Conservation (phyloP, 1,140 invertebrate species). For the Anthonomus grandis region DNA sequence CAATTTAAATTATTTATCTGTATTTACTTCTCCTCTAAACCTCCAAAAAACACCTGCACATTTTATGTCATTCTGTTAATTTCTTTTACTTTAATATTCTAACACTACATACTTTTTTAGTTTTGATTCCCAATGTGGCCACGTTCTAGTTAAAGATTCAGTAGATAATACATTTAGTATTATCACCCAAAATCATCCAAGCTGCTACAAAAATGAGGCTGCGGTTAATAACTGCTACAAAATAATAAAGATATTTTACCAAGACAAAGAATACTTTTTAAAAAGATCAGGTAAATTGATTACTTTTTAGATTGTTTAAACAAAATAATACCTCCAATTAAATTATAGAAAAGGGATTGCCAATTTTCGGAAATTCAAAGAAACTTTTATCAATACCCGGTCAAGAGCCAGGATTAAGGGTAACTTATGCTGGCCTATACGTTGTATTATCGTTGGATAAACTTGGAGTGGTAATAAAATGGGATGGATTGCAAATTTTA, state of each 20-base stretch:
- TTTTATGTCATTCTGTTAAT: no score
- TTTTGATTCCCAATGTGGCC: slow-evolving; percentile 61
- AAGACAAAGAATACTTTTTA: slow-evolving; percentile 53
- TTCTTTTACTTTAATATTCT: neutral
- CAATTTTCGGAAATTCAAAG: slow-evolving; percentile 53
- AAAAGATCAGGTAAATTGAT: slow-evolving; percentile 4
- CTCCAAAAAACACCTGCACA: no score
- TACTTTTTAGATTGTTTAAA: slow-evolving; percentile 6
- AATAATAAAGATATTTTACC: slow-evolving; percentile 62
- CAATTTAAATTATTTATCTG: no score
- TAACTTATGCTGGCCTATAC: slow-evolving; percentile 65
- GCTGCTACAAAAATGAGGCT: slow-evolving; percentile 34
- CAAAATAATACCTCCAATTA: no score
- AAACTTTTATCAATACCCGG: slow-evolving; percentile 64
- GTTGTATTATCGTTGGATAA: slow-evolving; percentile 64
- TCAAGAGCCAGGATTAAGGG: slow-evolving; percentile 62
- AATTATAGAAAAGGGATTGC: slow-evolving; percentile 52
- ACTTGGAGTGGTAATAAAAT: slow-evolving; percentile 69
- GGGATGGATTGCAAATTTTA: slow-evolving; percentile 57
- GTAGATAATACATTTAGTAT: slow-evolving; percentile 65
- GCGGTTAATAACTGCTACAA: slow-evolving; percentile 53
- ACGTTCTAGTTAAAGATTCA: slow-evolving; percentile 63
- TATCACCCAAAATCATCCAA: slow-evolving; percentile 55
- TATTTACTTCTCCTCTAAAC: no score
- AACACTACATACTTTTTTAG: slow-evolving; percentile 46